Base-by-base conservation (phyloP, 2,113 vertebrate species). In the Acrocephalus arundinaceus region DNA sequence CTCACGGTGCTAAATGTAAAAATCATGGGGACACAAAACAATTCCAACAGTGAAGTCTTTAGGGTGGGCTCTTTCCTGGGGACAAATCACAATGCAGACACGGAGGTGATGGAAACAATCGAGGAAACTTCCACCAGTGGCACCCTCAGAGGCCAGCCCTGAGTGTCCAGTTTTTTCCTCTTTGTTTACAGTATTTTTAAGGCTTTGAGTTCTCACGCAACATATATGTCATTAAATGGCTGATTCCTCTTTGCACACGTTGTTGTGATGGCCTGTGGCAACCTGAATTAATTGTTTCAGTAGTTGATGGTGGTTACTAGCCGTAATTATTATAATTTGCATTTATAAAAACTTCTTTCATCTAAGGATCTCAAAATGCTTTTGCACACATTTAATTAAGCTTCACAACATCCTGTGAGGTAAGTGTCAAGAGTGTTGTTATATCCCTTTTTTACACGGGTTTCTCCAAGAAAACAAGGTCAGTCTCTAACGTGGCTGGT, bases 341-440 rank as follows among this genome's bases (percentile, higher is more conserved):
- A 97, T 96, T 95, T 96, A 96, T 95, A 96, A 96, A 96, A 96
- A 91, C 96, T 93, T 90, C 93, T 97, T 97, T 97, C 92, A 97
- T 97, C 92, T 97, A 90, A 93, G 92, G 92, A 96, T 96, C 94
- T 97, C 93, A 71, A 57, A 94, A 93, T 96, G 92, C 92, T 97
- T 95, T 90, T 92, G 90, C 66, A 3, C 86, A 78, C 92, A 90
- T 96, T 97, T 96, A 96, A 96, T 97, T 96, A 96, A 95, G 83
- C 94, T 95, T 92, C 93, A 97, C 96, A 93, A 96, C 86, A 96
- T 97, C 96, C 96, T 96, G 88, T 95, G 92, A 96, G 92, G 94
- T 96, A 94, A 91, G 94, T 96, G 88, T 92, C 90, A 92, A 86
- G 85, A 94, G 88, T 37, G 57, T 95, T 90, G 79, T 96, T 96